phyloP scores from a whole-genome alignment of 2,888 invertebrate species.

The Latheticus oryzae region DNA sequence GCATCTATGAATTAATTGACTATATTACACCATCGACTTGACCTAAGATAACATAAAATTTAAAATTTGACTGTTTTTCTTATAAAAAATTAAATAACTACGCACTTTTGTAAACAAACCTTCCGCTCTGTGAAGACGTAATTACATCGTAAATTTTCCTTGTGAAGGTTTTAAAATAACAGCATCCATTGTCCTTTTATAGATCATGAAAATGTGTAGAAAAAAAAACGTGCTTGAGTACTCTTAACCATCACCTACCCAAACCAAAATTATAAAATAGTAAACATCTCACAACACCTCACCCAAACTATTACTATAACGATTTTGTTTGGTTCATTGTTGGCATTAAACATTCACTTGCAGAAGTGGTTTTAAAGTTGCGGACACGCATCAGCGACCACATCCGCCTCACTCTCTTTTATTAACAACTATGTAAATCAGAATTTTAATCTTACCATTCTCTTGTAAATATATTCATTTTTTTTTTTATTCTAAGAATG shows the following conservation, averaged over 20 bases:
- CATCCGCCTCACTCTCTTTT: constrained; percentile 55
- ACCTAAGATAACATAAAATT: too few relatives aligned
- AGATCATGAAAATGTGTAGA: too few relatives aligned
- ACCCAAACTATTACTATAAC: constrained; percentile 27
- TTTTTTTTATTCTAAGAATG: too few relatives aligned
- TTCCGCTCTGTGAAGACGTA: too few relatives aligned
- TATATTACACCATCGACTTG: too few relatives aligned
- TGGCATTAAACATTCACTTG: constrained; percentile 57
- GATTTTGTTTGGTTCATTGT: constrained; percentile 41
- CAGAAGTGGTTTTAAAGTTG: constrained; percentile 48
- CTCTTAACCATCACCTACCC: constrained; percentile 8
- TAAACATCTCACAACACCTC: constrained; percentile 13
- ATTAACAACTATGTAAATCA: constrained; percentile 44
- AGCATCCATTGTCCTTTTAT: background rate
- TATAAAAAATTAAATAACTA: too few relatives aligned
- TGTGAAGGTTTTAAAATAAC: background rate
- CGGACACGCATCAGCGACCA: constrained; percentile 59
- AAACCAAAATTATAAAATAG: constrained; percentile 5
- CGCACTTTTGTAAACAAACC: too few relatives aligned
- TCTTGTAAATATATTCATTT: too few relatives aligned
- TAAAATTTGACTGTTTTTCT: too few relatives aligned
- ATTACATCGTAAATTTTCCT: too few relatives aligned
- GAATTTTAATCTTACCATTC: constrained; percentile 36
- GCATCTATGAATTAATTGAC: too few relatives aligned
- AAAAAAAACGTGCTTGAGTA: too few relatives aligned